Percentiles rank a stretch among this genome's conserved stretches.
These are phyloP conservation scores for Scopus umbretta DNA, from an alignment of 2,113 vertebrate species.

Conservation along the genomic window DNA sequence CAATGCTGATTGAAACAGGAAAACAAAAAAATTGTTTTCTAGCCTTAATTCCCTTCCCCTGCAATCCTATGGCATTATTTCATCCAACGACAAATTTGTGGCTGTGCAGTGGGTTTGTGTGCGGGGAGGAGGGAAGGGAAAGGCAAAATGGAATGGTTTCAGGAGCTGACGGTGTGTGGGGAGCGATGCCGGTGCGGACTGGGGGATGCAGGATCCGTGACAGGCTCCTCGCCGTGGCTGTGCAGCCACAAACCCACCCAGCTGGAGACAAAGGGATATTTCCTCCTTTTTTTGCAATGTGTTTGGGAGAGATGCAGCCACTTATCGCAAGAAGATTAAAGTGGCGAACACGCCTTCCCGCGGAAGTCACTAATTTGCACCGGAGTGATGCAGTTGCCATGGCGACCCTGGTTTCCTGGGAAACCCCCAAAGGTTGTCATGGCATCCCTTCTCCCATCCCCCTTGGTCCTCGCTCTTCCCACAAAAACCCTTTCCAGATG, in stretches of 20 bases:
- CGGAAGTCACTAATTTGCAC: conserved; percentile 87
- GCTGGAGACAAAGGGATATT: conserved; percentile 54
- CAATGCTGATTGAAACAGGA: not conserved
- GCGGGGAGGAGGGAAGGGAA: not conserved
- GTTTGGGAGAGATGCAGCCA: conserved; percentile 51
- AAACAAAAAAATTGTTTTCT: not conserved
- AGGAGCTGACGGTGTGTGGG: not conserved
- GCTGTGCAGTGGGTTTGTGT: not conserved
- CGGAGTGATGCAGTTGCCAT: conserved; percentile 92
- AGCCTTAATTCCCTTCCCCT: not conserved
- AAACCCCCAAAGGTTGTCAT: conserved; percentile 96
- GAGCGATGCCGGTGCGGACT: not conserved
- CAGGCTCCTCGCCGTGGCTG: not conserved
- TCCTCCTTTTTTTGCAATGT: not conserved
- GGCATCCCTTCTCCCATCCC: conserved; percentile 75
- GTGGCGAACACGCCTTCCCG: conserved; percentile 77
- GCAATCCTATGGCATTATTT: not conserved
- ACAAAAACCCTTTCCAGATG: conserved; percentile 88
- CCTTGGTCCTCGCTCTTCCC: conserved; percentile 75
- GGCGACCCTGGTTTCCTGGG: conserved; percentile 89
- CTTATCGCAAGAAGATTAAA: conserved; percentile 71
- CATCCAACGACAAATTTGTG: not conserved
- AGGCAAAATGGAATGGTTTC: not conserved
- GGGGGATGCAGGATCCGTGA: not conserved
- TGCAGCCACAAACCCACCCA: not conserved